phyloP scores from a whole-genome alignment of 2,113 vertebrate species.

The Myxocyprinus asiaticus region DNA sequence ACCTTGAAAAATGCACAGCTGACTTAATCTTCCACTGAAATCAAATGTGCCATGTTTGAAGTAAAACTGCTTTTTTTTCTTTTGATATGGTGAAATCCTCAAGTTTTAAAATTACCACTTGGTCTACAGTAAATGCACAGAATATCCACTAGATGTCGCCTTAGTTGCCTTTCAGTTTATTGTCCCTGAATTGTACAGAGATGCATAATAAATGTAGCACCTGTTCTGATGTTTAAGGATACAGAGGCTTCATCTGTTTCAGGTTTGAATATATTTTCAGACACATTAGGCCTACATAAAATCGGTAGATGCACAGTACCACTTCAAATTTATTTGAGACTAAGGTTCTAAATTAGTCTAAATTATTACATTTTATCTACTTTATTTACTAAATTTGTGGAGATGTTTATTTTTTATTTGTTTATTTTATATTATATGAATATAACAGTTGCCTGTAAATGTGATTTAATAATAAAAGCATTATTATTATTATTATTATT shows the following conservation, averaged over 20 bases:
- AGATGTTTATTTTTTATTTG: background rate
- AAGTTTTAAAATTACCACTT: background rate
- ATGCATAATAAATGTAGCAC: background rate
- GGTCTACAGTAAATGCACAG: background rate
- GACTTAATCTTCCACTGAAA: too few relatives aligned
- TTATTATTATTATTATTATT: background rate
- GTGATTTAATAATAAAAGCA: background rate
- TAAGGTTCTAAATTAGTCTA: background rate
- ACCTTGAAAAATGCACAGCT: too few relatives aligned
- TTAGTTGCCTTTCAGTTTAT: background rate
- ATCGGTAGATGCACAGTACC: background rate
- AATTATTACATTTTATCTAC: background rate
- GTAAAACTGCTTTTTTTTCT: background rate
- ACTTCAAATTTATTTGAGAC: background rate
- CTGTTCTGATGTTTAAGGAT: slow-evolving; percentile 9
- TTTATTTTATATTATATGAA: too few relatives aligned
- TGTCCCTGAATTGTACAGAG: background rate
- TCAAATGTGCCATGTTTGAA: too few relatives aligned
- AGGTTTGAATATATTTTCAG: background rate
- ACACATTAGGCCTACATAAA: too few relatives aligned
- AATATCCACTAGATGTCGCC: slow-evolving; percentile 46
- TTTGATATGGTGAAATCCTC: background rate
- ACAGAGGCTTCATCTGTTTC: background rate
- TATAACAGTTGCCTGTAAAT: background rate
- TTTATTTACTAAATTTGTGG: background rate